These are phyloP conservation scores for Rachycentron canadum DNA, from an alignment of 2,797 vertebrate genomes.

Conservation along the genomic window DNA sequence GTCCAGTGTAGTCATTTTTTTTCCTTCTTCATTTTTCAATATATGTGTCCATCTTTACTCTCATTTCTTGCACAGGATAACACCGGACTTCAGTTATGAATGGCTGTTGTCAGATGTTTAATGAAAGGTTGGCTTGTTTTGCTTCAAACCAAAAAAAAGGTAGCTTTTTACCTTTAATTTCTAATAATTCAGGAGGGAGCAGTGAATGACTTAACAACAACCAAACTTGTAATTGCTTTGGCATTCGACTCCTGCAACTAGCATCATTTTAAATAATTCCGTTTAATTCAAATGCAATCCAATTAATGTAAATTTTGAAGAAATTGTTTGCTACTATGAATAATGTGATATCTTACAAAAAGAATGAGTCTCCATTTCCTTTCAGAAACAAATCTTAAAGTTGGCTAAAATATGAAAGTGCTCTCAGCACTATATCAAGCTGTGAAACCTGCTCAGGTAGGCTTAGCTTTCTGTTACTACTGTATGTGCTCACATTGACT, in stretches of 20 bases:
- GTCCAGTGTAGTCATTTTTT: slow-evolving; percentile 36
- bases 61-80: neutral
- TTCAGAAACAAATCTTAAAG: slow-evolving; percentile 61
- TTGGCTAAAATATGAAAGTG: slow-evolving; percentile 67
- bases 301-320: slow-evolving; percentile 20
- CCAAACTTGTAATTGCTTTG: slow-evolving; percentile 57
- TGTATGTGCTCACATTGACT: slow-evolving; percentile 50
- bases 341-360: neutral
- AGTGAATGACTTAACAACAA: slow-evolving; percentile 24
- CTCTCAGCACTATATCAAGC: slow-evolving; percentile 67
- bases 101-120: slow-evolving; percentile 29
- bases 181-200: slow-evolving; percentile 15
- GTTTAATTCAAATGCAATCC: slow-evolving; percentile 23
- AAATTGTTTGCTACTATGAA: slow-evolving; percentile 32
- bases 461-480: slow-evolving; percentile 43
- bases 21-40: neutral
- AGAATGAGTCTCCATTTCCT: slow-evolving; percentile 36
- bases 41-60: neutral
- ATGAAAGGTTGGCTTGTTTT: neutral
- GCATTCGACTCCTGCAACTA: slow-evolving; percentile 49
- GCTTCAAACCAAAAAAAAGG: neutral
- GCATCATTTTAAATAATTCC: slow-evolving; percentile 26
- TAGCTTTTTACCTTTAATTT: slow-evolving; percentile 8
- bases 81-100: slow-evolving; percentile 12
- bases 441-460: slow-evolving; percentile 48